Conservation (phyloP, 1,140 invertebrate species). For the Halesus radiatus region DNA sequence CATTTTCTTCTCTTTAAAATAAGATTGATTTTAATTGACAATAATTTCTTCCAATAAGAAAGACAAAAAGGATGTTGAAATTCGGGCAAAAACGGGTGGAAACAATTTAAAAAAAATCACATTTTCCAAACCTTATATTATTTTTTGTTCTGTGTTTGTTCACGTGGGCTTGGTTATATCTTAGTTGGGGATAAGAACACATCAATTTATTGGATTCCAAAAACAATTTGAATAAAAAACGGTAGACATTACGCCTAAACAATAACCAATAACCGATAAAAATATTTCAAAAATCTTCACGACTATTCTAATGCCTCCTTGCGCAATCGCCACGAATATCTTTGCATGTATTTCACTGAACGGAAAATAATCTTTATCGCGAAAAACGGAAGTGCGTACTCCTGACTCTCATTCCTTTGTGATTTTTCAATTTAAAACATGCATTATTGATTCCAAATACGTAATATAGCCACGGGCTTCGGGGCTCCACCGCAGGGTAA, state of each 20-base stretch:
- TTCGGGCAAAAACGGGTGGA: too few relatives aligned
- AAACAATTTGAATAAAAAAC: neutral
- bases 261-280: conserved; percentile 13
- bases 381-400: neutral
- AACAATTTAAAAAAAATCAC: too few relatives aligned
- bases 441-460: conserved; percentile 42
- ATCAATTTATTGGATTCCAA: too few relatives aligned
- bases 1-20: too few relatives aligned
- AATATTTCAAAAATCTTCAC: conserved; percentile 11
- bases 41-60: too few relatives aligned
- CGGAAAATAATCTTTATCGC: neutral
- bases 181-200: too few relatives aligned
- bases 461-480: neutral
- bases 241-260: neutral
- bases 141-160: too few relatives aligned
- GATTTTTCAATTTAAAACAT: conserved; percentile 40
- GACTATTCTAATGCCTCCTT: neutral
- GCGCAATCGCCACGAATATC: conserved; percentile 17
- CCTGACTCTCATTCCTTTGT: neutral
- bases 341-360: neutral
- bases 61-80: too few relatives aligned
- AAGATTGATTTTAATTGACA: too few relatives aligned
- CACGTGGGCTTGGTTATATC: too few relatives aligned
- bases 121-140: too few relatives aligned
- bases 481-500: conserved; percentile 1